Evolutionary conservation across 2,797 vertebrate species (phyloP), one percentile per base, ranked within the genome.

Genomic region (Siniperca scherzeri): DNA sequence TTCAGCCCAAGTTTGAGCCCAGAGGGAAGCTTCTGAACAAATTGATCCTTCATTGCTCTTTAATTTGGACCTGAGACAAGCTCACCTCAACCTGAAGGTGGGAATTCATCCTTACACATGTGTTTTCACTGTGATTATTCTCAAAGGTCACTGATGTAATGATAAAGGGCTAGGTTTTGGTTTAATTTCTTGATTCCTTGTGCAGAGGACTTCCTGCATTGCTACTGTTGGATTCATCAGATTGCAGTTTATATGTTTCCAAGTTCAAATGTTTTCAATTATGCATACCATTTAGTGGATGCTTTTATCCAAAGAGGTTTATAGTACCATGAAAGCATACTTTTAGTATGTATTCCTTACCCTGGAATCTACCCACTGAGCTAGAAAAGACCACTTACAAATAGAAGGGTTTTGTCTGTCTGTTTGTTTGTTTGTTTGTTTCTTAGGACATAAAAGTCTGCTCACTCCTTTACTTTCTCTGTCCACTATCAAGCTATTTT

Each of bases 281-380:
- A 93, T 93, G 77, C 75, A 93, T 90, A 69, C 64, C 30, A 89
- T 92, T 89, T 85, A 80, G 82, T 62, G 57, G 44, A 89, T 74
- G 89, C 92, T 93, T 94, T 94, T 91, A 94, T 90, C 85, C 21
- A 60, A 84, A 91, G 83, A 89, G 82, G 70, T 56, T 55, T 48
- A 81, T 61, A 61, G 68, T 70, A 78, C 64, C 33, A 70, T 77
- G 67, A 88, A 85, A 89, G 81, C 67, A 55, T 61, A 82, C 83
- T 91, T 90, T 87, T 64, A 89, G 68, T 65, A 33, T 65, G 62
- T 66, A 22, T 72, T 76, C 33, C 55, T 71, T 48, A 56, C 22
- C 36, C 36, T 55, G n/a, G 50, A 81, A 70, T 70, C 48, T 80
- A 76, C 60, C 77, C 86, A 84, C 65, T 50, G 82, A 89, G 76